These are phyloP conservation scores for Drosophila recens DNA, from an alignment of 2,888 invertebrate species.

Conservation along the genomic window DNA sequence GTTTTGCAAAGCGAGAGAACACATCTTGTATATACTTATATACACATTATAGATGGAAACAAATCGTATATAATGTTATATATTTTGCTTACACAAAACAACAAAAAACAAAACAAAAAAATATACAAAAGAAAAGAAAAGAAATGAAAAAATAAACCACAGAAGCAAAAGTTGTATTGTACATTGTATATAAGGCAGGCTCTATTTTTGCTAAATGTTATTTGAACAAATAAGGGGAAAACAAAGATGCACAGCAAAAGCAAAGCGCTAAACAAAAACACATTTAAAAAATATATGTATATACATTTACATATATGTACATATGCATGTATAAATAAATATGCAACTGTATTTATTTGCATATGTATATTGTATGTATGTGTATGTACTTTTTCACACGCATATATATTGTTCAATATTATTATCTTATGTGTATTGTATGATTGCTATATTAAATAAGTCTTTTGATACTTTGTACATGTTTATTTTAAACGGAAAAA, in stretches of 20 bases:
- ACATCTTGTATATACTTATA: conserved; percentile 55
- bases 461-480: conserved; percentile 80
- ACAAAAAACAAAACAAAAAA: conserved; percentile 27
- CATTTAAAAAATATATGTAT: conserved; percentile 8
- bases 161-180: conserved; percentile 74
- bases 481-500: conserved; percentile 70
- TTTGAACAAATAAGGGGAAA: conserved; percentile 79
- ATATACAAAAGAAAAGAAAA: conserved; percentile 28
- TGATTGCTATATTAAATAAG: conserved; percentile 77
- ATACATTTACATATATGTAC: conserved; percentile 22
- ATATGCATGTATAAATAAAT: conserved; percentile 34
- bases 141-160: conserved; percentile 26
- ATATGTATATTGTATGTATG: conserved; percentile 29
- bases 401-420: conserved; percentile 76
- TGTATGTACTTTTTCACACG: conserved; percentile 36
- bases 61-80: conserved; percentile 61
- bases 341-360: conserved; percentile 38
- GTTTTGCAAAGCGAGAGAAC: conserved; percentile 52
- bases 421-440: conserved; percentile 77
- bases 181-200: conserved; percentile 77
- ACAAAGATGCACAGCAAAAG: conserved; percentile 67
- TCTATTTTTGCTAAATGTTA: conserved; percentile 83
- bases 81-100: conserved; percentile 70
- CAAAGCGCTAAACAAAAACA: conserved; percentile 70
- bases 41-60: conserved; percentile 44